Conservation (phyloP, 2,113 vertebrate genomes). For the Elephantulus edwardii region DNA sequence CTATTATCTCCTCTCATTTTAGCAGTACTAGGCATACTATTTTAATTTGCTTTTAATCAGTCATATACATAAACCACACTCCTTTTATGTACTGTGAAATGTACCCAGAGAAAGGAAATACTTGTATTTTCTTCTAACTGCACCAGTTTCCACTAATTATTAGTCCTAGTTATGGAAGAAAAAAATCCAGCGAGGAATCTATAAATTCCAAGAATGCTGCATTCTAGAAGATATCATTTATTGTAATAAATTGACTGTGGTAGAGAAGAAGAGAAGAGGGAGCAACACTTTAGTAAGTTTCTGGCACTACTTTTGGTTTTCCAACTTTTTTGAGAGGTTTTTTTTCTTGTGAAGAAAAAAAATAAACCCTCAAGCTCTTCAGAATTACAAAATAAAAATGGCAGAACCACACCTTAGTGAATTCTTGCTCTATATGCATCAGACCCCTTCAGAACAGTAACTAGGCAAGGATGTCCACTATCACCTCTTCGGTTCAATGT, state of each 20-base stretch:
- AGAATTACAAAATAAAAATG: background rate
- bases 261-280: background rate
- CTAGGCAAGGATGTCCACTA: too few species aligned
- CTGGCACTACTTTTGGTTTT: background rate
- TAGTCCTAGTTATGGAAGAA: background rate
- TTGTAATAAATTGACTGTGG: background rate
- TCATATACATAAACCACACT: background rate
- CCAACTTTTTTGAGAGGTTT: background rate
- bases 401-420: background rate
- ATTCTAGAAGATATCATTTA: constrained; percentile 14
- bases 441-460: too few species aligned
- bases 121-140: background rate
- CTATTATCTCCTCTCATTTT: background rate
- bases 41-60: background rate
- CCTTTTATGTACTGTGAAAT: background rate
- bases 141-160: background rate
- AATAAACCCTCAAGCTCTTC: background rate
- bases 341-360: constrained; percentile 35
- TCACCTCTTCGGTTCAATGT: too few species aligned
- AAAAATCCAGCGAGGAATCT: background rate
- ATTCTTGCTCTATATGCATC: background rate
- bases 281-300: background rate
- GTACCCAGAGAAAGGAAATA: background rate
- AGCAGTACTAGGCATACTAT: background rate
- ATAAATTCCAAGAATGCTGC: background rate